Base-by-base conservation (phyloP, 2,797 vertebrate species). In the Octomys mimax region DNA sequence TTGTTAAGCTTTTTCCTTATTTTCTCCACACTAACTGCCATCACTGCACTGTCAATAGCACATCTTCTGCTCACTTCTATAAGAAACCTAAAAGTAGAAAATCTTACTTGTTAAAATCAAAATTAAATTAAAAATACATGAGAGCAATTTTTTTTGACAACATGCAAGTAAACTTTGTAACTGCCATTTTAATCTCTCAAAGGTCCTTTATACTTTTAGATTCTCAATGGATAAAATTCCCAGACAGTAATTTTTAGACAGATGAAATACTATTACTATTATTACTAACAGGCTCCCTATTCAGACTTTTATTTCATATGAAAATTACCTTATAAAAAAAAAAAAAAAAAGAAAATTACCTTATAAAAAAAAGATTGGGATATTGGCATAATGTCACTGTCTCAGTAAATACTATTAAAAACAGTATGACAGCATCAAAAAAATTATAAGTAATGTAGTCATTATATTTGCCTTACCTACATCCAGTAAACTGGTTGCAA, bases 41-140 rank as follows among this genome's bases (percentile, higher is more conserved):
- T 77, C 87, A 94, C 18, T 28, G 46, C 77, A 61, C 1, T 82
- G 19, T 5, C 73, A 71, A n/a, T 12, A 78, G 73, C 14, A 86
- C 59, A 82, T 85, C 70, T 90, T 93, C 19, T 88, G 28, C 46
- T 92, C 46, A 90, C 54, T 95, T 95, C 46, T 82, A 70, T 0
- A 85, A 18, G 33, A 92, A 93, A 89, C 61, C 33, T 89, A 57
- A 89, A 95, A 81, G 24, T 19, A 79, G 54, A 95, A 33, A 87
- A 91, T 6, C 77, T 77, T 93, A 57, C 49, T 39, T 86, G 21
- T 52, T 95, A 85, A 70, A 85, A 92, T 18, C 80, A 54, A 87
- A 59, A 87, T 62, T 64, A 93, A 94, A 89, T 93, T 85, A 80
- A 91, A 91, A 94, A 88, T 88, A 96, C 83, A 94, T 61, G 9